phyloP scores from a whole-genome alignment of 2,113 vertebrate species.

The Caranx melampygus region DNA sequence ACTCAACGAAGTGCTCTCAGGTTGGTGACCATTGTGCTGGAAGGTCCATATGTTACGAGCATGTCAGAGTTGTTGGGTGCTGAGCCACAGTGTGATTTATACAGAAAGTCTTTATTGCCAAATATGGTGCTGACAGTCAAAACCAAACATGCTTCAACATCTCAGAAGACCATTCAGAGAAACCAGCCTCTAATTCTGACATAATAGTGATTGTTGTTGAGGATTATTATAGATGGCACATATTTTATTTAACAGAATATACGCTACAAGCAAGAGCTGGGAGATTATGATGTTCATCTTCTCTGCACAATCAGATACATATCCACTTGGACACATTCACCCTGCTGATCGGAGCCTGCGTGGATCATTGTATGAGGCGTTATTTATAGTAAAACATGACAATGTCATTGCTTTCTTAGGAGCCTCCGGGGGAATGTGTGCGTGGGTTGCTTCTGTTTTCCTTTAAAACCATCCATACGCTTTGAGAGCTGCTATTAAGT shows the following conservation, averaged over 20 bases:
- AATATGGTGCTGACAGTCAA: too few relatives aligned
- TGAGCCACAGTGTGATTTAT: too few relatives aligned
- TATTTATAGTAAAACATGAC: conserved; percentile 65
- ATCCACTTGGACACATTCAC: conserved; percentile 17
- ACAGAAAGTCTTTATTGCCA: too few relatives aligned
- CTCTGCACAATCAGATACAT: conserved; percentile 25
- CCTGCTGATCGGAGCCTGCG: conserved; percentile 10
- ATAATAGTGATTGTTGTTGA: too few relatives aligned
- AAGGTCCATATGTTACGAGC: too few relatives aligned
- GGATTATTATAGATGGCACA: too few relatives aligned
- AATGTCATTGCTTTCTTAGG: conserved; percentile 41
- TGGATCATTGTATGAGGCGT: conserved; percentile 33
- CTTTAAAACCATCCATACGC: conserved; percentile 43
- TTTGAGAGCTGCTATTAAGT: conserved; percentile 25
- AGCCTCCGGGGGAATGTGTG: conserved; percentile 37
- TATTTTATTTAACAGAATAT: neutral
- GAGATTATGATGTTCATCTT: neutral
- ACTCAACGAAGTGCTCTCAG: too few relatives aligned
- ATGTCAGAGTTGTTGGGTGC: too few relatives aligned
- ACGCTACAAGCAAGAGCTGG: neutral
- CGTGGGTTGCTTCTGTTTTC: conserved; percentile 33
- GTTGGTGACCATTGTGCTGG: too few relatives aligned
- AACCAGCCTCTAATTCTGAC: too few relatives aligned
- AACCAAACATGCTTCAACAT: too few relatives aligned
- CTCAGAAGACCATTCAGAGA: too few relatives aligned